Evolutionary conservation across 1,140 invertebrate species (phyloP).

Genomic region (Diabrotica virgifera): DNA sequence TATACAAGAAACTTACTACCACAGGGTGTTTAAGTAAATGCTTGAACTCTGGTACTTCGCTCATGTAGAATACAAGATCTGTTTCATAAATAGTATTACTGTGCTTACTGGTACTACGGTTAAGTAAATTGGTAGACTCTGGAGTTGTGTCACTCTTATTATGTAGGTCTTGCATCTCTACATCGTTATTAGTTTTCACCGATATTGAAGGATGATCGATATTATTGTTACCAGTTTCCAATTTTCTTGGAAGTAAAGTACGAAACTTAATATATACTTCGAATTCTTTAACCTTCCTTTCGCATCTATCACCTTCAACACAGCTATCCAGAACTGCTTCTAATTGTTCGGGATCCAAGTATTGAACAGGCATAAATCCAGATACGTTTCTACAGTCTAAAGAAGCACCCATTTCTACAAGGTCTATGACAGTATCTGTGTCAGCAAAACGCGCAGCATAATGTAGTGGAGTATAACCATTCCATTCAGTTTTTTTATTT

Average conservation of each 20-base stretch:
- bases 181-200: no score
- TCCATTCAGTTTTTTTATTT: slow-evolving; percentile 61
- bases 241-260: slow-evolving; percentile 52
- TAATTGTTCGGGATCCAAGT: slow-evolving; percentile 63
- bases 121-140: no score
- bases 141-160: no score
- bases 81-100: slow-evolving; percentile 55
- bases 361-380: slow-evolving; percentile 63
- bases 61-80: slow-evolving; percentile 61
- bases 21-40: slow-evolving; percentile 74
- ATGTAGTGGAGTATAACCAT: slow-evolving; percentile 75
- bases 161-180: no score
- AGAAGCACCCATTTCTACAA: slow-evolving; percentile 67
- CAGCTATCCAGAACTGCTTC: slow-evolving; percentile 70
- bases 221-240: slow-evolving; percentile 17
- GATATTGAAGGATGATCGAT: no score
- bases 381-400: slow-evolving; percentile 65
- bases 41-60: slow-evolving; percentile 58
- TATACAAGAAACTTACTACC: slow-evolving; percentile 72
- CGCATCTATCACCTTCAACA: slow-evolving; percentile 37
- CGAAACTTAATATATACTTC: slow-evolving; percentile 71
- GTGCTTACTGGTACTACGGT: no score
- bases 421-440: slow-evolving; percentile 54
- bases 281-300: slow-evolving; percentile 60
- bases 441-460: slow-evolving; percentile 72